phyloP scores from a whole-genome alignment of 2,888 invertebrate species.

The Strigamia maritima region DNA sequence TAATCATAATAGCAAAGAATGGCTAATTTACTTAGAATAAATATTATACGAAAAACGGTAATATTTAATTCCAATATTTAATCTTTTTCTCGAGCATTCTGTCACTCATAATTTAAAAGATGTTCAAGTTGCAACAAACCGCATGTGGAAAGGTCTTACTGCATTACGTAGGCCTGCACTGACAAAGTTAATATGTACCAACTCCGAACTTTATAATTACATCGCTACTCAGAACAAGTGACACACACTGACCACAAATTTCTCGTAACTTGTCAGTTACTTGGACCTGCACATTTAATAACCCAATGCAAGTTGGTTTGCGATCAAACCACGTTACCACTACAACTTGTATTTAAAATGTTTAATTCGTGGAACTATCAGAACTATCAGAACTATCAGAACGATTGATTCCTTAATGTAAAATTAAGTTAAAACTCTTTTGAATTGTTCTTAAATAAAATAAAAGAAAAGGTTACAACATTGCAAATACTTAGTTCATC shows the following conservation, averaged over 20 bases:
- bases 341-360: neutral
- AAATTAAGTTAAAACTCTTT: too few relatives aligned
- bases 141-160: neutral
- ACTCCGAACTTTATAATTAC: conserved; percentile 17
- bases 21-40: too few relatives aligned
- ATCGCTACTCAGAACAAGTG: neutral
- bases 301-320: neutral
- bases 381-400: too few relatives aligned
- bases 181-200: conserved; percentile 24
- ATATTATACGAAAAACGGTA: too few relatives aligned
- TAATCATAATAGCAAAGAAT: neutral
- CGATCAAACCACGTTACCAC: conserved; percentile 2
- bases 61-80: too few relatives aligned
- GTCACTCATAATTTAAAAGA: neutral
- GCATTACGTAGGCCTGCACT: neutral
- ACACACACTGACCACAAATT: conserved; percentile 8
- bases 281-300: neutral
- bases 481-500: neutral
- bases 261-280: neutral
- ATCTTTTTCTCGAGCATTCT: neutral
- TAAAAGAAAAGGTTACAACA: neutral
- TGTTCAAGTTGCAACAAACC: neutral
- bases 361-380: too few relatives aligned
- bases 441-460: neutral
- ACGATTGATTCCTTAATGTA: too few relatives aligned